A percentile compares a stretch with the other conserved stretches of the same genome.
phyloP scores from a whole-genome alignment of 2,113 vertebrate genomes.

The Meleagris gallopavo region DNA sequence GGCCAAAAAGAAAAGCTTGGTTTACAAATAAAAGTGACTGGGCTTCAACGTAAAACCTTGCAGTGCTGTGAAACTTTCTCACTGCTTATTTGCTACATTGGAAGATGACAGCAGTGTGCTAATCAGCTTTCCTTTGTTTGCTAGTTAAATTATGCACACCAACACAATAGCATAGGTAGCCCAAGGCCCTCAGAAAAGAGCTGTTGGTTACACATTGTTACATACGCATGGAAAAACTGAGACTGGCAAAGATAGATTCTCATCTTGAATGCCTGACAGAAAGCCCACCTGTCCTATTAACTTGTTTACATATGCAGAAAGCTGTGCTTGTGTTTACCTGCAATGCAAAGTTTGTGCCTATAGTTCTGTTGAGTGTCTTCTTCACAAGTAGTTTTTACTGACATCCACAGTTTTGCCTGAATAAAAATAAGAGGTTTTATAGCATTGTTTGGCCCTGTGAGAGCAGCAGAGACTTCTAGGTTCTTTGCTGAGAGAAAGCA shows the following conservation, averaged over 20 bases:
- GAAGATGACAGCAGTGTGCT: background rate
- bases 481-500: constrained; percentile 61
- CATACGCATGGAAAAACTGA: background rate
- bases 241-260: background rate
- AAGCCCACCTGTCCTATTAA: background rate
- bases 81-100: background rate
- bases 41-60: background rate
- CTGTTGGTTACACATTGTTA: background rate
- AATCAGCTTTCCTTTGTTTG: background rate
- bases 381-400: background rate
- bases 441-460: background rate
- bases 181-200: background rate
- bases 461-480: constrained; percentile 36
- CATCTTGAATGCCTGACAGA: background rate
- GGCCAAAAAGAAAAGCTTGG: background rate
- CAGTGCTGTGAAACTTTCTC: background rate
- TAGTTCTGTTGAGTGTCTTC: background rate
- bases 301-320: background rate
- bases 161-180: background rate
- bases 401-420: background rate
- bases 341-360: background rate
- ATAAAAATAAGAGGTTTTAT: background rate
- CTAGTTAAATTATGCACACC: background rate
- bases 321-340: background rate
- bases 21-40: background rate